A percentile compares a stretch with the other conserved stretches of the same genome.
Conservation (phyloP, 2,113 vertebrate genomes). For the Sinocyclocheilus rhinocerous region DNA sequence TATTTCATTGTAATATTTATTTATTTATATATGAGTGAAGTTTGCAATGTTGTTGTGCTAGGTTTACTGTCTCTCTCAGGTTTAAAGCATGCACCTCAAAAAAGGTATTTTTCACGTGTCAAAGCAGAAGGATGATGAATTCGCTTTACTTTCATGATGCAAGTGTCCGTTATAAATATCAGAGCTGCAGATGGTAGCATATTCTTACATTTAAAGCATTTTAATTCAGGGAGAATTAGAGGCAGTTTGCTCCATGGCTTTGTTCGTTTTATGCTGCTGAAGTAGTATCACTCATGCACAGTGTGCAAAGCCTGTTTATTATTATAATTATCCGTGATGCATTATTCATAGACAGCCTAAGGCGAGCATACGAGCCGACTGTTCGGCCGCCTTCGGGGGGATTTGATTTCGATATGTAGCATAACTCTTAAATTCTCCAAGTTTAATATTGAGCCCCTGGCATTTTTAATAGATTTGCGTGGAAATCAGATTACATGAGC, state of each 20-base stretch:
- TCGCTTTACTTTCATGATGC: neutral
- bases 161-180: neutral
- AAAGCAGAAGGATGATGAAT: neutral
- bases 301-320: conserved; percentile 65
- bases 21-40: neutral
- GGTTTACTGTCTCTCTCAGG: neutral
- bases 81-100: neutral
- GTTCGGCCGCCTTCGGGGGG: conserved; percentile 54
- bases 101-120: neutral
- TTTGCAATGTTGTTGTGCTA: neutral
- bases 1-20: neutral
- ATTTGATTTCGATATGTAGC: conserved; percentile 50
- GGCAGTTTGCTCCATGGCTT: neutral
- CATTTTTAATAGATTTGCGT: conserved; percentile 36
- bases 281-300: conserved; percentile 49
- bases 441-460: conserved; percentile 19
- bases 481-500: conserved; percentile 50
- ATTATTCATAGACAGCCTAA: conserved; percentile 68
- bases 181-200: neutral
- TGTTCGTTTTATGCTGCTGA: conserved; percentile 60
- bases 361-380: conserved; percentile 62
- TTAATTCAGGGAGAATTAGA: neutral
- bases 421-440: conserved; percentile 53
- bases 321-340: conserved; percentile 65
- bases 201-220: conserved; percentile 3